These are phyloP conservation scores for Tetragonula carbonaria DNA, from an alignment of 2,888 invertebrate species.

Conservation along the genomic window DNA sequence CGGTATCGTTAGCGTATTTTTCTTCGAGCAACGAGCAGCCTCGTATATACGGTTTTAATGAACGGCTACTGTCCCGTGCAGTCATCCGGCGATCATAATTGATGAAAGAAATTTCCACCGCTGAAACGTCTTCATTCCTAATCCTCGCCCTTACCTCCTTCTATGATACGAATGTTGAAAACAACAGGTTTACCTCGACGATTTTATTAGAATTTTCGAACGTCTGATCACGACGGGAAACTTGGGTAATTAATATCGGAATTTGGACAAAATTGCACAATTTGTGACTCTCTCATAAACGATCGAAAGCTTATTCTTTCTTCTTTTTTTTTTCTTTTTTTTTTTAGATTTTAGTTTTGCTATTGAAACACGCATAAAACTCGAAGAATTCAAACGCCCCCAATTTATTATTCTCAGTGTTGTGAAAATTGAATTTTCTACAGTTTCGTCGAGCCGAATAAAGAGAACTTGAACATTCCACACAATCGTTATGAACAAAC, in stretches of 20 bases:
- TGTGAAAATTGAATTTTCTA: no score
- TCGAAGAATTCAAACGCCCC: not conserved
- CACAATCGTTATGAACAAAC: no score
- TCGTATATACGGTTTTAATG: constrained; percentile 77
- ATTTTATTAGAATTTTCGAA: not conserved
- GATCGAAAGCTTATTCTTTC: not conserved
- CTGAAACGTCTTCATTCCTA: constrained; percentile 67
- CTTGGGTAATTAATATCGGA: not conserved
- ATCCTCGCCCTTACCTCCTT: constrained; percentile 34
- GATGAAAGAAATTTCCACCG: constrained; percentile 70
- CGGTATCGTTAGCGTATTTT: constrained; percentile 81
- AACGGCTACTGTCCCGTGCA: constrained; percentile 76
- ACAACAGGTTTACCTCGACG: not conserved
- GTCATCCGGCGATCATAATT: constrained; percentile 64
- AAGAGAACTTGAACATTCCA: no score
- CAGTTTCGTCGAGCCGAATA: no score
- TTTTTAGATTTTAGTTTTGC: no score
- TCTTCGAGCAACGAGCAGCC: constrained; percentile 72
- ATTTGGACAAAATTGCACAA: no score
- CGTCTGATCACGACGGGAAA: not conserved
- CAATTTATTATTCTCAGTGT: no score
- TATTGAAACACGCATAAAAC: not conserved
- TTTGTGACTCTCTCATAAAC: no score
- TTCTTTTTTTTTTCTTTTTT: not conserved
- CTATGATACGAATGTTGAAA: constrained; percentile 26